Conservation (phyloP, 2,113 vertebrate genomes). For the Lipophrys pholis region DNA sequence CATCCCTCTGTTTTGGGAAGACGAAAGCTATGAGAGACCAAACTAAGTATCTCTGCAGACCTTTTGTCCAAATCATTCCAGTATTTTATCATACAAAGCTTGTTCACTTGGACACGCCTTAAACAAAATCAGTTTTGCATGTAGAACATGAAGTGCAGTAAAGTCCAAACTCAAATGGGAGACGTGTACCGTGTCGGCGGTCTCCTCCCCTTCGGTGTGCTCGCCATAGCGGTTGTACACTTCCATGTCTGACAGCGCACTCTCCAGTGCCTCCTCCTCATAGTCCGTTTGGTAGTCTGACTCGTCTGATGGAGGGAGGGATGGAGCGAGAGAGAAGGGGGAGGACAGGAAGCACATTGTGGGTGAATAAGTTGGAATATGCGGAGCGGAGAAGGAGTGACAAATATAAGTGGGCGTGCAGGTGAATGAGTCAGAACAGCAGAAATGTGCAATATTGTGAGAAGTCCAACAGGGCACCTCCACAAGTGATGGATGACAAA, state of each 20-base stretch:
- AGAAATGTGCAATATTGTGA: conserved; percentile 10
- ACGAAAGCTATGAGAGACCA: no score
- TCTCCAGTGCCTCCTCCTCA: conserved; percentile 89
- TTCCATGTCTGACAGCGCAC: conserved; percentile 83
- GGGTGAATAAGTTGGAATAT: conserved; percentile 28
- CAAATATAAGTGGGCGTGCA: conserved; percentile 28
- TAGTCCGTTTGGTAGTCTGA: conserved; percentile 96
- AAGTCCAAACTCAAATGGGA: no score
- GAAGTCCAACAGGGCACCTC: conserved; percentile 1
- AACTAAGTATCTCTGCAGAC: no score
- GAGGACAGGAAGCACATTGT: conserved; percentile 45
- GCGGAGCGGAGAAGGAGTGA: conserved; percentile 23
- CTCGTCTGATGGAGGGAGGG: conserved; percentile 84
- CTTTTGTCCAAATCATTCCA: no score
- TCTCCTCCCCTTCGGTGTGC: conserved; percentile 83
- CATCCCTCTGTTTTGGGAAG: not conserved
- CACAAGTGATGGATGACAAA: conserved; percentile 29
- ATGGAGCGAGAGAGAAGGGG: not conserved
- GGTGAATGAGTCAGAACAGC: conserved; percentile 40
- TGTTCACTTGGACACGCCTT: no score
- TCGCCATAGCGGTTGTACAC: conserved; percentile 68
- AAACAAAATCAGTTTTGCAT: no score
- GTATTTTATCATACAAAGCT: no score
- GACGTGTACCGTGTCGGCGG: conserved; percentile 84
- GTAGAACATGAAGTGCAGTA: no score